phyloP scores from a whole-genome alignment of 2,113 vertebrate genomes.

The Hyla sarda region DNA sequence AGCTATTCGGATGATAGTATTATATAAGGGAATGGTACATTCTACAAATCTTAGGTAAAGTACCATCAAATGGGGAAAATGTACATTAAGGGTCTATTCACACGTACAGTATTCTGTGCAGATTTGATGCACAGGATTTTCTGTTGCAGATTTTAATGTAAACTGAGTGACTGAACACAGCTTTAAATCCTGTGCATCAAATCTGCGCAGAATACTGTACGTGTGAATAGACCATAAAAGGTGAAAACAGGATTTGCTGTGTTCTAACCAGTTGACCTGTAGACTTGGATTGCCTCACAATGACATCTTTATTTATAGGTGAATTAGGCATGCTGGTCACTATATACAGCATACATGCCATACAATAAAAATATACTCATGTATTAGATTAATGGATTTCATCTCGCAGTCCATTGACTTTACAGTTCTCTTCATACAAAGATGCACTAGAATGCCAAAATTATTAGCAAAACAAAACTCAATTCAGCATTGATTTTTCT shows the following conservation, averaged over 20 bases:
- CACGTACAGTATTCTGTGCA: too few species aligned
- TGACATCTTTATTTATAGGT: background rate
- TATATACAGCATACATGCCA: background rate
- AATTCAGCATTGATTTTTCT: constrained; percentile 50
- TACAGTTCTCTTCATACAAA: background rate
- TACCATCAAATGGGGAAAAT: background rate
- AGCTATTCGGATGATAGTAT: background rate
- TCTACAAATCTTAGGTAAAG: background rate
- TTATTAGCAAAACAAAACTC: constrained; percentile 51
- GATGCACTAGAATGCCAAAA: background rate
- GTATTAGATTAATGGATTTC: background rate
- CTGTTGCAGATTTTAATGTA: too few species aligned
- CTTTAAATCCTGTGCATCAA: too few species aligned
- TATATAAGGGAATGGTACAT: background rate
- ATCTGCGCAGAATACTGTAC: too few species aligned
- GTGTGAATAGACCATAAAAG: too few species aligned
- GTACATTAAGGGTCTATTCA: too few species aligned
- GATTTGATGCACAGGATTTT: too few species aligned
- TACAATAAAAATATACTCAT: background rate
- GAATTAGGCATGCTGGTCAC: too few species aligned
- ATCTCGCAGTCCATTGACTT: background rate
- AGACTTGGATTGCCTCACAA: too few species aligned
- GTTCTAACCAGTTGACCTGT: too few species aligned
- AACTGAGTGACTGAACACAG: too few species aligned
- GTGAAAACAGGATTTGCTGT: too few species aligned